Evolutionary conservation across 2,888 invertebrate species (phyloP), one percentile per base, ranked within the genome.

Genomic region (Ecliptopera silaceata): DNA sequence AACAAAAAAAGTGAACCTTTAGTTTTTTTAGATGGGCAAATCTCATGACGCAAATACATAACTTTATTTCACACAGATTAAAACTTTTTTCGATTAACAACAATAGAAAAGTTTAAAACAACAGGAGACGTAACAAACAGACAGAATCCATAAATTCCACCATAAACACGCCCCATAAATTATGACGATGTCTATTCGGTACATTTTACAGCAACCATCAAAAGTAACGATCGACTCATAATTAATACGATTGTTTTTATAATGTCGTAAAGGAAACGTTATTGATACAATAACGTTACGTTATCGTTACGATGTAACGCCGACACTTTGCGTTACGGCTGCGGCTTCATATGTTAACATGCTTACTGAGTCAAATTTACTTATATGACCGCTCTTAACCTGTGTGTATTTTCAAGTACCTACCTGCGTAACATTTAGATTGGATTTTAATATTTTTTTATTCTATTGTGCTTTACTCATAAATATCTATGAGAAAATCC

Each of bases 211-310:
- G 78, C 90, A 69, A 84, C 86, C 71, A 91, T 90, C 84, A 90
- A 90, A 86, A 78, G 79, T 82, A 76, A 90, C 84, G 90, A 89
- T 84, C 86, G 70, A 84, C 80, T 82, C 80, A 85, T 90, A 90
- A 91, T 91, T 90, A 91, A 89, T 89, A 88, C 84, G 84, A 89
- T 89, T 90, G 89, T 88, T 91, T 66, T 91, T 91, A 91, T 88
- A 86, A 82, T 88, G 76, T 75, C 81, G 86, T 90, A 89, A 91
- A 90, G 85, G 74, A n/a, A n/a, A n/a, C n/a, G n/a, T n/a, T n/a
- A n/a, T n/a, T 80, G 85, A 83, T 80, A 86, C 79, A 69, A 74
- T 75, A 70, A 82, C 65, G 72, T 83, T 80, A 82, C 81, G 70
- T 82, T 82, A 80, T 74, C 72, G 38, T 52, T 42, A 44, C 31